Percentiles rank a stretch among this genome's conserved stretches.
phyloP scores from a whole-genome alignment of 37 sponge, comb jelly and placozoan species.

The Oopsacas minuta region DNA sequence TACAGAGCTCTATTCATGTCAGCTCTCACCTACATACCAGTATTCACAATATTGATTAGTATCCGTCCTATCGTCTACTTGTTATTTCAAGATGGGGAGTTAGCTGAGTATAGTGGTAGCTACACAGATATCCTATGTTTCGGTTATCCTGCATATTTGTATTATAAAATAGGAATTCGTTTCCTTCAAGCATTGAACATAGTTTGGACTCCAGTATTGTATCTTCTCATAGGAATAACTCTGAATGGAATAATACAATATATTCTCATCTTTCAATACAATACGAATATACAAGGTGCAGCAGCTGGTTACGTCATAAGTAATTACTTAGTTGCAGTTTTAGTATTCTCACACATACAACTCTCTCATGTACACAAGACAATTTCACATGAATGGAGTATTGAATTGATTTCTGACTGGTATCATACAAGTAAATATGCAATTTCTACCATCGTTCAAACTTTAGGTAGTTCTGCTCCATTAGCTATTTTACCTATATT shows the following conservation, averaged over 20 bases:
- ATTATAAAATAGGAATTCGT: not conserved
- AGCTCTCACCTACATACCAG: not conserved
- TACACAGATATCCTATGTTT: not conserved
- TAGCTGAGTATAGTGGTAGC: not conserved
- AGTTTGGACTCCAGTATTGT: not conserved
- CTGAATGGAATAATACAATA: not conserved
- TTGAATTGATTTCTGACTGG: not conserved
- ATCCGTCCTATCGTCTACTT: not conserved
- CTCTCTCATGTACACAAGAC: not conserved
- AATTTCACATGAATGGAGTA: not conserved
- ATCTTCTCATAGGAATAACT: not conserved
- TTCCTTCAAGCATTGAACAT: not conserved
- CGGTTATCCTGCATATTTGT: not conserved
- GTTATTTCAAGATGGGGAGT: not conserved
- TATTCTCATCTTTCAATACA: not conserved
- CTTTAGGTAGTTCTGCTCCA: not conserved
- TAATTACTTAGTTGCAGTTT: not conserved
- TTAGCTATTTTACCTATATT: not conserved
- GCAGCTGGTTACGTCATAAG: not conserved
- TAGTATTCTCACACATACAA: not conserved
- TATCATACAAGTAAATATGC: not conserved
- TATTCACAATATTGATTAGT: not conserved
- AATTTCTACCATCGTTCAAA: not conserved
- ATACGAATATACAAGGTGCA: not conserved
- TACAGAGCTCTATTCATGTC: not conserved